Percentiles rank a stretch among this genome's conserved stretches.
These are phyloP conservation scores for Plestiodon gilberti DNA, from an alignment of 2,113 vertebrate genomes.

Conservation along the genomic window DNA sequence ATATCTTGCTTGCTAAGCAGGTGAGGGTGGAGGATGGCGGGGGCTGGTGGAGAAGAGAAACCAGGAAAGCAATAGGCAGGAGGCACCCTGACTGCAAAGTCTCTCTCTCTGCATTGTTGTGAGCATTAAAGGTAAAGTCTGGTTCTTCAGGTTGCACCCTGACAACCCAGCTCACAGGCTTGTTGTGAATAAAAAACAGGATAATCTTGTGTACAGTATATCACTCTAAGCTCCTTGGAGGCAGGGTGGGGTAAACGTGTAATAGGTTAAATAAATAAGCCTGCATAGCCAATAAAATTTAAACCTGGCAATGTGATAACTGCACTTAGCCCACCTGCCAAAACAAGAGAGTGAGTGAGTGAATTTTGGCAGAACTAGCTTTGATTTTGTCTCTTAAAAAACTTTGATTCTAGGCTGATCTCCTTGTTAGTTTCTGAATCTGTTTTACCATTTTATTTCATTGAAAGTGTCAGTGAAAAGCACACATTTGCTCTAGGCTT, in stretches of 20 bases:
- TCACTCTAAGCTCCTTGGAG: not conserved
- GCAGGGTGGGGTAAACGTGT: not conserved
- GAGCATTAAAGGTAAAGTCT: not conserved
- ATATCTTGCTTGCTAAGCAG: not conserved
- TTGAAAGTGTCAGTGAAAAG: no score
- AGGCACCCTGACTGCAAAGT: not conserved
- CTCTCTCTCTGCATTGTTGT: not conserved
- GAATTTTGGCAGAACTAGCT: not conserved
- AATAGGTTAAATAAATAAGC: not conserved
- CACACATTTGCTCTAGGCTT: no score
- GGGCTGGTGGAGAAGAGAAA: not conserved
- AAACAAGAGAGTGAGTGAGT: not conserved
- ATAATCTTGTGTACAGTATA: not conserved
- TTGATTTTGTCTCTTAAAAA: not conserved
- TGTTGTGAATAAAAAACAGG: not conserved
- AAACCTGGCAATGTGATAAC: not conserved
- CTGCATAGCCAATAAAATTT: not conserved
- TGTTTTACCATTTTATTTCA: no score
- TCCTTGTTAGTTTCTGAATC: no score
- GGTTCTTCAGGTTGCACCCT: not conserved
- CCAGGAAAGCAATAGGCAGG: not conserved
- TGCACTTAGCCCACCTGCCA: not conserved
- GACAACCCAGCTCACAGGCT: not conserved
- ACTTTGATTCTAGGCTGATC: not conserved
- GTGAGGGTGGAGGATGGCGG: not conserved